These are phyloP conservation scores for Anastatus disparis DNA, from an alignment of 1,140 invertebrate genomes.

Conservation along the genomic window DNA sequence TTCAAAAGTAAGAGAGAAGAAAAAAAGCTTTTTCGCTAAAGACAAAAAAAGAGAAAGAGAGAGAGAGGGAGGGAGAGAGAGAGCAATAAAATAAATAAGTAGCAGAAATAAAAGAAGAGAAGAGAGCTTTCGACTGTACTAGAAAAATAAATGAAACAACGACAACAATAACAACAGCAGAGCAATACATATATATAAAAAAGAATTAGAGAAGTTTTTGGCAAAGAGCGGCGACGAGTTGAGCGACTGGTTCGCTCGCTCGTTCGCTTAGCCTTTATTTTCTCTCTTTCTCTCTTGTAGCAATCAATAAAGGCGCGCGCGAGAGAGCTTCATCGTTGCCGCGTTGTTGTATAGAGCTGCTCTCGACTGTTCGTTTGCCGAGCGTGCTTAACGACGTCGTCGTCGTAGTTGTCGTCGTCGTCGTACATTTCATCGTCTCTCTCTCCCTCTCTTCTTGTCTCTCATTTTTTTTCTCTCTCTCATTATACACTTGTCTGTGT, in stretches of 20 bases:
- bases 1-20: no score
- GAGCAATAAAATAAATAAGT: conserved; percentile 16
- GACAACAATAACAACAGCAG: no score
- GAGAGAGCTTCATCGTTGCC: neutral
- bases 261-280: no score
- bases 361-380: neutral
- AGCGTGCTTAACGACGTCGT: conserved; percentile 35
- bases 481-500: neutral
- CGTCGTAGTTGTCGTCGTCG: conserved; percentile 44
- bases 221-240: no score
- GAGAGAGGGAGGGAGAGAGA: conserved; percentile 28
- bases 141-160: neutral
- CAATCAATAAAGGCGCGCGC: conserved; percentile 39
- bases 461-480: neutral
- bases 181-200: no score
- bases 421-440: conserved; percentile 21
- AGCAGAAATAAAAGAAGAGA: neutral
- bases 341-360: conserved; percentile 12
- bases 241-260: no score
- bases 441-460: neutral
- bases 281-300: conserved; percentile 35
- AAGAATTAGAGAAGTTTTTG: no score
- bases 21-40: conserved; percentile 32
- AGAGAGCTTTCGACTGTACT: neutral
- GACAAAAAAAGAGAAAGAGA: conserved; percentile 25